These are phyloP conservation scores for Spisula solida DNA, from an alignment of 2,888 invertebrate species.

Conservation along the genomic window DNA sequence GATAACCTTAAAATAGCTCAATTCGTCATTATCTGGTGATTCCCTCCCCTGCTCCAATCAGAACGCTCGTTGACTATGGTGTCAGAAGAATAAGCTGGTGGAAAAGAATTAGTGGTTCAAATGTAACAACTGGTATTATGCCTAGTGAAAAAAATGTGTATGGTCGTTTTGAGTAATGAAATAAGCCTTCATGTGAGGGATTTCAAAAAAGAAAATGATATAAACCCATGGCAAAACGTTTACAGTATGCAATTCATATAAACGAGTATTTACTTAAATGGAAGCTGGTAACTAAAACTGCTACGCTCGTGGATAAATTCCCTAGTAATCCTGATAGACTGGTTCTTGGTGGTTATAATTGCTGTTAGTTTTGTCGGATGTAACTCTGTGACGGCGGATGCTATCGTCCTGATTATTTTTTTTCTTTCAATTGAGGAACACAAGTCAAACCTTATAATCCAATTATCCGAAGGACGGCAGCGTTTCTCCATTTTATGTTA, in stretches of 20 bases:
- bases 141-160: no score
- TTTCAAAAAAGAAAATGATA: no score
- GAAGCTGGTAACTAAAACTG: background rate
- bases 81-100: no score
- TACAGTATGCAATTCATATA: background rate
- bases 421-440: conserved; percentile 13
- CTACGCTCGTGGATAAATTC: conserved; percentile 12
- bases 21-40: no score
- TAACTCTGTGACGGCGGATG: background rate
- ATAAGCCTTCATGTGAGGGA: no score
- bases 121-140: no score
- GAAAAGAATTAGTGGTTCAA: no score
- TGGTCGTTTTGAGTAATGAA: no score
- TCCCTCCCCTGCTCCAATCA: no score
- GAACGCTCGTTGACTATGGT: no score
- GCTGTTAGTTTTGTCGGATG: background rate
- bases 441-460: conserved; percentile 9
- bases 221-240: no score
- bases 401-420: background rate
- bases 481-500: background rate
- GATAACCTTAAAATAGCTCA: no score
- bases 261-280: background rate
- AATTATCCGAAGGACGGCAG: background rate
- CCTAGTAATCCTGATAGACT: background rate
- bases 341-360: background rate